Percentiles rank a stretch among this genome's conserved stretches.
phyloP scores from a whole-genome alignment of 2,113 vertebrate genomes.

The Siphamia tubifer region DNA sequence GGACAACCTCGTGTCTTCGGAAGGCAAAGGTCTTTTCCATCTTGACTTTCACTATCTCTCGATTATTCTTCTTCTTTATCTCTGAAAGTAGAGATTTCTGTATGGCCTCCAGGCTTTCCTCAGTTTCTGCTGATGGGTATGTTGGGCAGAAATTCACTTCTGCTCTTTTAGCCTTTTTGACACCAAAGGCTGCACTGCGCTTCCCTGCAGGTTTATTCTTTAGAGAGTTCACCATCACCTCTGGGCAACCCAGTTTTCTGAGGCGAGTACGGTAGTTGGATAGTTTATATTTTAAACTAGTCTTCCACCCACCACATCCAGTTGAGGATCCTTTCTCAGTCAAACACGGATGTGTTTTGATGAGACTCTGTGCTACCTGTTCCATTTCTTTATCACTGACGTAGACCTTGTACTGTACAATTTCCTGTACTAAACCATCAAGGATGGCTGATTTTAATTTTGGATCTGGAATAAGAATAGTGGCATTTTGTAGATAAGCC shows the following conservation, averaged over 20 bases:
- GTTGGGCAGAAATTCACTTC: conserved; percentile 24
- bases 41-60: conserved; percentile 15
- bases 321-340: not conserved
- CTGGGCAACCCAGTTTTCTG: conserved; percentile 15
- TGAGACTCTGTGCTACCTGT: conserved; percentile 11
- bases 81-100: not conserved
- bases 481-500: not conserved
- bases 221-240: conserved; percentile 23
- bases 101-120: conserved; percentile 6
- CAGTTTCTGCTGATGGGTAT: conserved; percentile 15
- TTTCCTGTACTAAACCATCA: not conserved
- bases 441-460: not conserved
- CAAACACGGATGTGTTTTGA: conserved; percentile 17
- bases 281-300: conserved; percentile 22
- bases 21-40: not conserved
- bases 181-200: conserved; percentile 12
- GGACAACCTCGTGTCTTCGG: not conserved
- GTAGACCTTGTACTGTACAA: conserved; percentile 7
- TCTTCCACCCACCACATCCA: not conserved
- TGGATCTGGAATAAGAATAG: not conserved
- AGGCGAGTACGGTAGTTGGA: conserved; percentile 15
- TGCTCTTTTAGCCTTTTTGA: conserved; percentile 29
- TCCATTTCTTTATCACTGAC: not conserved
- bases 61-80: conserved; percentile 19
- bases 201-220: conserved; percentile 1